Percentiles rank a stretch among this genome's conserved stretches.
Evolutionary conservation across 2,113 vertebrate genomes (phyloP).

Genomic region (Narcine bancroftii): DNA sequence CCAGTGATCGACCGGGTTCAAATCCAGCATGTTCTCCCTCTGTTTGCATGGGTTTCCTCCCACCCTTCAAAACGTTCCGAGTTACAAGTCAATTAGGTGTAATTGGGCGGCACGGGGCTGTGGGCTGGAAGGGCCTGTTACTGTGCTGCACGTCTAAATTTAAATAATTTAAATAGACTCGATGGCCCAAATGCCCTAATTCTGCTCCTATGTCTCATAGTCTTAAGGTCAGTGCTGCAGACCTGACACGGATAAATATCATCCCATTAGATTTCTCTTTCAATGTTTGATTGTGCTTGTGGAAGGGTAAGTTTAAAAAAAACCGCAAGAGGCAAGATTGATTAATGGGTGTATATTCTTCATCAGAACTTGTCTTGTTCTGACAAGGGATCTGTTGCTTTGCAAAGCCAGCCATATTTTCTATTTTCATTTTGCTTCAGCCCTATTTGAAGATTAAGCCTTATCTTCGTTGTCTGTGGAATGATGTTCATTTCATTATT

Average conservation of each 20-base stretch:
- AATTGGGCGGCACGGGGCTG: too few relatives aligned
- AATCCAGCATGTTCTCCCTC: too few relatives aligned
- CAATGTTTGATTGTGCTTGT: background rate
- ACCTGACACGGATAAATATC: background rate
- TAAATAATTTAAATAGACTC: too few relatives aligned
- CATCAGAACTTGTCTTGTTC: background rate
- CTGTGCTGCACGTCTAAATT: too few relatives aligned
- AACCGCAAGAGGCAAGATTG: background rate
- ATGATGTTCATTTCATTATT: background rate
- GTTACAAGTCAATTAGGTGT: too few relatives aligned
- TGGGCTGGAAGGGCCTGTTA: too few relatives aligned
- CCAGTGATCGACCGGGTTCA: too few relatives aligned
- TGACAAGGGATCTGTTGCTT: background rate
- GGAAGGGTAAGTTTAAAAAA: background rate
- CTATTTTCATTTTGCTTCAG: background rate
- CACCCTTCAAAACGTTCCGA: too few relatives aligned
- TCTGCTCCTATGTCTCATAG: too few relatives aligned
- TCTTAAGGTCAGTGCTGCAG: background rate
- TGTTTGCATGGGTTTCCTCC: too few relatives aligned
- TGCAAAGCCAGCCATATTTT: background rate
- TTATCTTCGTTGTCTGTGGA: background rate
- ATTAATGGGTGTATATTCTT: background rate
- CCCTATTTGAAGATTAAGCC: background rate
- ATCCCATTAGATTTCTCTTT: background rate
- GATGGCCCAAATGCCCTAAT: too few relatives aligned